Base-by-base conservation (phyloP, 2,113 vertebrate species). In the Equus quagga region DNA sequence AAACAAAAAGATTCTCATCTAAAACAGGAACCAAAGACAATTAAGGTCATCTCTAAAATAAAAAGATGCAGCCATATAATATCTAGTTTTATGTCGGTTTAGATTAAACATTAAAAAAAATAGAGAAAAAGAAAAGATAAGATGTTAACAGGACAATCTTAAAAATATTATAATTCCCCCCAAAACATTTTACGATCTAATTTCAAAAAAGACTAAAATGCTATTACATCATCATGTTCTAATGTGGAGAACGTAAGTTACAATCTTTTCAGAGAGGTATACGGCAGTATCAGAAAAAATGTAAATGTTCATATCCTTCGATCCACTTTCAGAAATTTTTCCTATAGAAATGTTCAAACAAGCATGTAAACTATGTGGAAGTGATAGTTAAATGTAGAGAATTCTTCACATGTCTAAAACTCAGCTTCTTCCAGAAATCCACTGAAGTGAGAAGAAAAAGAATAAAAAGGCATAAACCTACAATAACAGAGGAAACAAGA, bases 1-100 rank as follows among this genome's bases (percentile, higher is more conserved):
- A 79, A 96, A 96, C 31, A 87, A 92, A 94, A 84, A 80, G 54
- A 5, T 78, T 15, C 41, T 84, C n/a, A 92, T 62, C 72, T 96
- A 70, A 72, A 87, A 78, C 18, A 91, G 78, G 12, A 97, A 86
- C 6, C 76, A 49, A 90, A 89, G 93, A 41, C 64, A 96, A 92
- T n/a, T 67, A 90, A 82, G 49, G 8, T 89, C 46, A 89, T 18
- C 8, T 80, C 87, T 51, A 86, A 92, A 62, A 84, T 85, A 46
- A 81, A 86, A 88, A 60, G 14, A 65, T 49, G 31, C 14, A 56
- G n/a, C n/a, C 18, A 87, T 21, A 70, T 86, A 72, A 28, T 81
- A 90, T 18, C 87, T 79, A 67, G 31, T 82, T 89, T 89, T 91
- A 65, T 76, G 15, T 87, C n/a, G 72, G 9, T 92, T 97, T 76